Percentiles rank a stretch among this genome's conserved stretches.
Evolutionary conservation across 2,113 vertebrate species (phyloP).

Genomic region (Puma concolor): DNA sequence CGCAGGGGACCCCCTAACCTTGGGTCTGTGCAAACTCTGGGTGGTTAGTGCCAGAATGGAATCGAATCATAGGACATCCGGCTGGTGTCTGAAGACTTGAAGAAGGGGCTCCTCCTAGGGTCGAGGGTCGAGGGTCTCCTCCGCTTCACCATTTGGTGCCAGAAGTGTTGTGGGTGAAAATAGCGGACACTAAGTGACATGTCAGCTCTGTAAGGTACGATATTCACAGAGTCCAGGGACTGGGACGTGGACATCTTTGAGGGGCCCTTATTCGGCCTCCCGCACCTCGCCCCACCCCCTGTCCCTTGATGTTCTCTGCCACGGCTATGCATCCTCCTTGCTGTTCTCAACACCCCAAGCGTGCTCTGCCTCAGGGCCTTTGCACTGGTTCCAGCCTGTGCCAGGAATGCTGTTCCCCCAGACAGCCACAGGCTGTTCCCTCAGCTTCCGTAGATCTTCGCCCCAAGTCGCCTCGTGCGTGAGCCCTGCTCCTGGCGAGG

Average conservation of each 20-base stretch:
- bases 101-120: background rate
- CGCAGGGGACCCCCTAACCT: background rate
- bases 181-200: background rate
- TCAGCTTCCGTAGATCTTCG: background rate
- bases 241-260: background rate
- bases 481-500: too few species aligned
- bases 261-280: background rate
- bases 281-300: background rate
- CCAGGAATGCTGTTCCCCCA: background rate
- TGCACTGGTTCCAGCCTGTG: background rate
- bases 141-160: too few species aligned
- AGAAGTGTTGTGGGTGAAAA: background rate
- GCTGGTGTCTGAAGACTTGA: background rate
- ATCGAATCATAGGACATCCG: background rate
- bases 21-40: background rate
- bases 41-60: too few species aligned
- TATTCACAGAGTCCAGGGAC: background rate
- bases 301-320: background rate
- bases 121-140: too few species aligned
- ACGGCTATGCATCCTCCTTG: too few species aligned
- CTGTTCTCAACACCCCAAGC: background rate
- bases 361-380: background rate
- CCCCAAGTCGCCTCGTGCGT: background rate
- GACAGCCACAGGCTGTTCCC: background rate
- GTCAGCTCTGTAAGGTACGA: background rate